Conservation (phyloP, 2,797 vertebrate species). For the Fistularia commersonii region DNA sequence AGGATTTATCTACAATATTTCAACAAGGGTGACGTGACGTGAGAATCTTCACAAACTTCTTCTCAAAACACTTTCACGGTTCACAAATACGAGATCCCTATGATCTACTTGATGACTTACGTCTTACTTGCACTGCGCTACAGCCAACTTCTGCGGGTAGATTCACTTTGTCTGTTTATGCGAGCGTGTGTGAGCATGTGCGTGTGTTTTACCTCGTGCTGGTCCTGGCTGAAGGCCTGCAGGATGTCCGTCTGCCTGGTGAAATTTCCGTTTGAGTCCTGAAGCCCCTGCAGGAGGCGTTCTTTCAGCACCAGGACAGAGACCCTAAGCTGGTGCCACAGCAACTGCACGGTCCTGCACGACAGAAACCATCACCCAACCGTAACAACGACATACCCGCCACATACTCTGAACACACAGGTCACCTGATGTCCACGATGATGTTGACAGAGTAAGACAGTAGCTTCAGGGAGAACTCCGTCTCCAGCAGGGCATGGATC, state of each 20-base stretch:
- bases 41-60: too few species aligned
- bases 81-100: too few species aligned
- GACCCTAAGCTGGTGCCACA: conserved; percentile 97
- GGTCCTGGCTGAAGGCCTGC: conserved; percentile 93
- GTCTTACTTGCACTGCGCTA: too few species aligned
- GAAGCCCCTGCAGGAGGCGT: conserved; percentile 92
- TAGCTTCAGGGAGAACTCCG: conserved; percentile 96
- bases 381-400: not conserved
- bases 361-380: not conserved
- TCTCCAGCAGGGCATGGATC: conserved; percentile 95
- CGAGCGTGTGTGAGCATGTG: not conserved
- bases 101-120: too few species aligned
- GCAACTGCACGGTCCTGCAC: conserved; percentile 86
- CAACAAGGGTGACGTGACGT: too few species aligned
- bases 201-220: conserved; percentile 60
- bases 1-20: too few species aligned
- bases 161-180: too few species aligned
- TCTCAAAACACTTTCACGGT: too few species aligned
- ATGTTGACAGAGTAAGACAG: conserved; percentile 97
- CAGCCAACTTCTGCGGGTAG: too few species aligned
- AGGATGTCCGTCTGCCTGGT: conserved; percentile 95
- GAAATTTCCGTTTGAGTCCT: conserved; percentile 98
- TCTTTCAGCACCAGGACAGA: conserved; percentile 95
- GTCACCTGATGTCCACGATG: conserved; percentile 90
- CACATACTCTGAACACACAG: not conserved